These are phyloP conservation scores for Euproctis similis DNA, from an alignment of 2,888 invertebrate species.

Conservation along the genomic window DNA sequence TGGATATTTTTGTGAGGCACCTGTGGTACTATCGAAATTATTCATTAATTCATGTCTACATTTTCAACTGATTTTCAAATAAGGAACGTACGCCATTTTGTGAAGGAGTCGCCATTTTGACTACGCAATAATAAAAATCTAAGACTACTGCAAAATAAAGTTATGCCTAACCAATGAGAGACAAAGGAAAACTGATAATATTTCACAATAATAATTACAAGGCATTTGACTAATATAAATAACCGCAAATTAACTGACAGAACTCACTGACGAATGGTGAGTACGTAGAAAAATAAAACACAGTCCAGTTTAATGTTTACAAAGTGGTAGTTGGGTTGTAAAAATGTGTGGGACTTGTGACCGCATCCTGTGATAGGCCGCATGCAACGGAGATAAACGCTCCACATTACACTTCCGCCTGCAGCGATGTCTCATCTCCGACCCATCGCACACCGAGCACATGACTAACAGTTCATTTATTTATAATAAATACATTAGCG, in stretches of 20 bases:
- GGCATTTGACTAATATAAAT: not conserved
- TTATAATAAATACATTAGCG: too few species aligned
- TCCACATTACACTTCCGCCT: slow-evolving; percentile 32
- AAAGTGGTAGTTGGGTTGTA: slow-evolving; percentile 31
- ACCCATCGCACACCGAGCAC: slow-evolving; percentile 2
- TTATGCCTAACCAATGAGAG: too few species aligned
- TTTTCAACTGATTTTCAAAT: too few species aligned
- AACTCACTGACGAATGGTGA: not conserved
- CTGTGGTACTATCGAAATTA: too few species aligned
- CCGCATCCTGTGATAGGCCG: slow-evolving; percentile 55
- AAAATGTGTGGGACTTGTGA: slow-evolving; percentile 37
- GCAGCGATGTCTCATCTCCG: slow-evolving; percentile 24
- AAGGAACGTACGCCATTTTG: too few species aligned
- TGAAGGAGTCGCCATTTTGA: too few species aligned
- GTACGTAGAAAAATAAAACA: too few species aligned
- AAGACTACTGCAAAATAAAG: too few species aligned
- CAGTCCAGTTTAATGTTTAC: slow-evolving; percentile 25
- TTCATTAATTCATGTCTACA: too few species aligned
- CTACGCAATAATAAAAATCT: too few species aligned
- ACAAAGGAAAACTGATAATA: not conserved
- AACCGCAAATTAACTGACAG: slow-evolving; percentile 1
- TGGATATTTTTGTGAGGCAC: too few species aligned
- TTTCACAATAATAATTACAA: not conserved
- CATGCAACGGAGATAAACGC: slow-evolving; percentile 41
- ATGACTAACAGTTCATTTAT: slow-evolving; percentile 4